A percentile compares a stretch with the other conserved stretches of the same genome.
These are phyloP conservation scores for Germaria angustata DNA, from an alignment of 2,888 invertebrate species.

Conservation along the genomic window DNA sequence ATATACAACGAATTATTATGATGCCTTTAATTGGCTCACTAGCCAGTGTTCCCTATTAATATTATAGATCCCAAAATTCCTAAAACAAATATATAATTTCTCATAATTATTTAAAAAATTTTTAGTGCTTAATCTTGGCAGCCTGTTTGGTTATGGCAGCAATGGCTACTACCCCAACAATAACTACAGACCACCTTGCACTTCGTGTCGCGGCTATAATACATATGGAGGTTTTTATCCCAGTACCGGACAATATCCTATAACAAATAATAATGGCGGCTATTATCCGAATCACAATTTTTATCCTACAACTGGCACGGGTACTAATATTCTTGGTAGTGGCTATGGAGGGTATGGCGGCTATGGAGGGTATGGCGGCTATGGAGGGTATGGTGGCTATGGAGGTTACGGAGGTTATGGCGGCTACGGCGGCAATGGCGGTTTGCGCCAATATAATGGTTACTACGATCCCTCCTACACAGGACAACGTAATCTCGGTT, in stretches of 20 bases:
- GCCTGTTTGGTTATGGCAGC: slow-evolving; percentile 74
- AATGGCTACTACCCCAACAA: slow-evolving; percentile 64
- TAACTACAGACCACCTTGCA: slow-evolving; percentile 50
- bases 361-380: slow-evolving; percentile 73
- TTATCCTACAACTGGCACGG: slow-evolving; percentile 70
- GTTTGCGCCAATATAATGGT: slow-evolving; percentile 82
- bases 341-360: slow-evolving; percentile 44
- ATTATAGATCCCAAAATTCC: no score
- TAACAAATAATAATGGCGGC: slow-evolving; percentile 8
- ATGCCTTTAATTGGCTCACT: no score
- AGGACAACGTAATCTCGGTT: slow-evolving; percentile 82
- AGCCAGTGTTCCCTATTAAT: no score
- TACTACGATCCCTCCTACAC: slow-evolving; percentile 82
- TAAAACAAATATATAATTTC: no score
- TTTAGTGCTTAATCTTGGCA: slow-evolving; percentile 80
- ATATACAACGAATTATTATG: no score
- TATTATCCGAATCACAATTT: slow-evolving; percentile 60
- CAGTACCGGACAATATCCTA: slow-evolving; percentile 56
- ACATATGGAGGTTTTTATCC: slow-evolving; percentile 64
- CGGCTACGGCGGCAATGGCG: slow-evolving; percentile 83
- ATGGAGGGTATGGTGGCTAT: slow-evolving; percentile 59
- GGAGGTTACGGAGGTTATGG: slow-evolving; percentile 73
- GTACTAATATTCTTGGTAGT: slow-evolving; percentile 59
- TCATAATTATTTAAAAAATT: not conserved
- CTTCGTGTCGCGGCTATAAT: slow-evolving; percentile 69